phyloP scores from a whole-genome alignment of 1,140 invertebrate genomes.

The Zaprionus gabonicus region DNA sequence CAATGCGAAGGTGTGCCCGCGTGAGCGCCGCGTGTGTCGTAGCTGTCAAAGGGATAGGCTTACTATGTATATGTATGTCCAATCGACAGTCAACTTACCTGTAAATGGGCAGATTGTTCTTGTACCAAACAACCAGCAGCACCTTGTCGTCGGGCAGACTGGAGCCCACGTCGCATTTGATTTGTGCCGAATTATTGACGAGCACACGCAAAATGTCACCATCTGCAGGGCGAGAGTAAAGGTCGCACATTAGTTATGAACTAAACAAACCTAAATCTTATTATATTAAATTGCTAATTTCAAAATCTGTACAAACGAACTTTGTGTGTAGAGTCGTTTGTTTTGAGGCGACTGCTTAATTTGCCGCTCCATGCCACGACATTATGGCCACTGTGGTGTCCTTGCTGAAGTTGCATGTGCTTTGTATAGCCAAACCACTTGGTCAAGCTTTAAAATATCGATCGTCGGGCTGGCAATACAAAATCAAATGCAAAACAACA shows the following conservation, averaged over 20 bases:
- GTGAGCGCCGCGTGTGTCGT: conserved; percentile 85
- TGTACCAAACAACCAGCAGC: conserved; percentile 87
- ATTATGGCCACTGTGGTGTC: conserved; percentile 41
- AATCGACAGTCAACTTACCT: conserved; percentile 81
- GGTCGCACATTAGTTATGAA: neutral
- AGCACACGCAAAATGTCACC: conserved; percentile 84
- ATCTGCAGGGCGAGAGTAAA: conserved; percentile 58
- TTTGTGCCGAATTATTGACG: conserved; percentile 85
- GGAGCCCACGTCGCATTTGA: conserved; percentile 87
- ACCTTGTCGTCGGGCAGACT: conserved; percentile 85
- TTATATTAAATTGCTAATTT: neutral
- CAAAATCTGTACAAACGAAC: neutral
- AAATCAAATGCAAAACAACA: conserved; percentile 44
- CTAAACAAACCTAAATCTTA: neutral
- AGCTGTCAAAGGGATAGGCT: conserved; percentile 72
- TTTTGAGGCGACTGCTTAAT: conserved; percentile 8
- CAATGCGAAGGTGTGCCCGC: conserved; percentile 85
- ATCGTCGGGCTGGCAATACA: conserved; percentile 42
- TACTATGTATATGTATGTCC: conserved; percentile 4
- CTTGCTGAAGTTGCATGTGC: conserved; percentile 36
- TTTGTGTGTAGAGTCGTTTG: neutral
- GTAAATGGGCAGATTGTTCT: conserved; percentile 87
- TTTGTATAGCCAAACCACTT: conserved; percentile 55
- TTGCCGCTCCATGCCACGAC: neutral
- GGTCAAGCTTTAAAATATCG: conserved; percentile 80